Conservation (phyloP, 1,140 invertebrate genomes). For the Drosophila asahinai region DNA sequence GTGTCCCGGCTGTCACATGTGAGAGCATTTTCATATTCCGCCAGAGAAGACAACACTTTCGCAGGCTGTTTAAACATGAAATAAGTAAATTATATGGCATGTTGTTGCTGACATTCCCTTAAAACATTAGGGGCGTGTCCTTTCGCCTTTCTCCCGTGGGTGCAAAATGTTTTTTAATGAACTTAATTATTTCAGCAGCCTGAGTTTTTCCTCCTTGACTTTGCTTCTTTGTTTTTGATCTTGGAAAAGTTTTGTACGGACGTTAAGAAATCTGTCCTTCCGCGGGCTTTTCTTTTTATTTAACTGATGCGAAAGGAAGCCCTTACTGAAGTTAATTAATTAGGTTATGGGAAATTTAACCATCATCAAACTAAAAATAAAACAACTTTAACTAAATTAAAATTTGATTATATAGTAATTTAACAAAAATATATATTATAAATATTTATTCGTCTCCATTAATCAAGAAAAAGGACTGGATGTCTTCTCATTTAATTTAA, state of each 20-base stretch:
- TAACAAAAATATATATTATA: too few species aligned
- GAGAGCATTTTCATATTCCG: constrained; percentile 41
- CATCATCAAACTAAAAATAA: too few species aligned
- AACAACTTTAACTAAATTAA: neutral
- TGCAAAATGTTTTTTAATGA: constrained; percentile 67
- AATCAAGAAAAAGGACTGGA: neutral
- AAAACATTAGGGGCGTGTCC: constrained; percentile 26
- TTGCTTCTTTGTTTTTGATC: constrained; percentile 16
- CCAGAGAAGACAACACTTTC: constrained; percentile 57
- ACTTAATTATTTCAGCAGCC: constrained; percentile 62
- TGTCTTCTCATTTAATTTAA: neutral
- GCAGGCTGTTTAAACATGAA: constrained; percentile 69
- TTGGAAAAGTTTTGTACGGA: neutral
- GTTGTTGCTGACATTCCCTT: constrained; percentile 25
- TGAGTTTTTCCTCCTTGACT: constrained; percentile 34
- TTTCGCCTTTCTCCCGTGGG: constrained; percentile 18
- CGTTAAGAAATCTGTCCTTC: neutral
- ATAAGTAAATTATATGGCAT: constrained; percentile 76
- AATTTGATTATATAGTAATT: neutral
- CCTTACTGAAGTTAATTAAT: neutral
- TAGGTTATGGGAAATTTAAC: too few species aligned
- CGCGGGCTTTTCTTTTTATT: neutral
- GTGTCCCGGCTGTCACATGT: constrained; percentile 42
- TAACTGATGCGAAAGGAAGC: neutral
- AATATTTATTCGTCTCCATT: neutral